Evolutionary conservation across 2,888 invertebrate genomes (phyloP).

Genomic region (Cheilosia scutellata): DNA sequence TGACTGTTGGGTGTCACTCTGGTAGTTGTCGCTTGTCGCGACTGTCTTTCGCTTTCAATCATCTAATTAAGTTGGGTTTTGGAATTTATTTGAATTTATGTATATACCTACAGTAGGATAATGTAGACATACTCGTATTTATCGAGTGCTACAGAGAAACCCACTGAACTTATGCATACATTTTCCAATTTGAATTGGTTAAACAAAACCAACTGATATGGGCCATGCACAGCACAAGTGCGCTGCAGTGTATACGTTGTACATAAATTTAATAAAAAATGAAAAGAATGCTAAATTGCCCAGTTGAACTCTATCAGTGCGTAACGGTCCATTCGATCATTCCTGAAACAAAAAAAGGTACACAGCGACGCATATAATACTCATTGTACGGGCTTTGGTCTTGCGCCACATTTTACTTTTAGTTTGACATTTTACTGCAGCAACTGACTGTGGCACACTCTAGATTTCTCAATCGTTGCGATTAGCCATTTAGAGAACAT

Average conservation of each 20-base stretch:
- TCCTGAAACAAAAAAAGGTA: slow-evolving; percentile 43
- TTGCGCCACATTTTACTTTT: slow-evolving; percentile 61
- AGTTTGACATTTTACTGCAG: slow-evolving; percentile 45
- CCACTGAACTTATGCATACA: slow-evolving; percentile 61
- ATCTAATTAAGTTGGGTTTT: slow-evolving; percentile 66
- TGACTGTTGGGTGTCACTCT: slow-evolving; percentile 42
- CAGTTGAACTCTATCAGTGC: slow-evolving; percentile 66
- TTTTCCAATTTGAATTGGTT: slow-evolving; percentile 46
- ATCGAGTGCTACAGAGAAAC: slow-evolving; percentile 21
- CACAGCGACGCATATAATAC: background rate
- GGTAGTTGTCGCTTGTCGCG: slow-evolving; percentile 13
- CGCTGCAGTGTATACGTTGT: slow-evolving; percentile 1
- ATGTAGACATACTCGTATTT: background rate
- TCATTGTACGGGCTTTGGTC: slow-evolving; percentile 32
- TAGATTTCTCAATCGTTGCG: slow-evolving; percentile 64
- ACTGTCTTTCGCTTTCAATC: slow-evolving; percentile 71
- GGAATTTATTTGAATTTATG: slow-evolving; percentile 62
- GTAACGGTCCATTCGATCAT: slow-evolving; percentile 62
- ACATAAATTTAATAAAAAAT: slow-evolving; percentile 37
- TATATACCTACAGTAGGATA: slow-evolving; percentile 4
- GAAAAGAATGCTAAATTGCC: slow-evolving; percentile 41
- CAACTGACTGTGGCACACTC: slow-evolving; percentile 50
- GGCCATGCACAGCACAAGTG: slow-evolving; percentile 18
- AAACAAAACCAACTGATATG: slow-evolving; percentile 38
- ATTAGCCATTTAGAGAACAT: slow-evolving; percentile 61